Percentiles rank a stretch among this genome's conserved stretches.
Conservation (phyloP, 2,888 invertebrate genomes). For the Ophraella communa region DNA sequence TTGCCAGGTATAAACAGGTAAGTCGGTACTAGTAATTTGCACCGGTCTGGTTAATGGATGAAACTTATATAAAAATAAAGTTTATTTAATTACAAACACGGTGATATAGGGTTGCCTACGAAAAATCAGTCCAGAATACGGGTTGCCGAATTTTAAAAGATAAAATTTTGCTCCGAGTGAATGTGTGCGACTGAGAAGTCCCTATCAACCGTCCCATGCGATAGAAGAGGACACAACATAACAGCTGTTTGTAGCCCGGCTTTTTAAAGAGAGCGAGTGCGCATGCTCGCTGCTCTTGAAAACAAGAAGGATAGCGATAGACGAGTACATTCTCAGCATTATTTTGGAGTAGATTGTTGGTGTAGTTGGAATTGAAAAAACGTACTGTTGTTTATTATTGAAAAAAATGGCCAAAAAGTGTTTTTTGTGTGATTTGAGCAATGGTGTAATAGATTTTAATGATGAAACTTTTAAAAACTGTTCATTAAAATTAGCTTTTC, state of each 20-base stretch:
- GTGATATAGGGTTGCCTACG: conserved; percentile 6
- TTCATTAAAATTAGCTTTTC: conserved; percentile 29
- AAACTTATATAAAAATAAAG: background rate
- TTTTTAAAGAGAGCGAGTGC: conserved; percentile 1
- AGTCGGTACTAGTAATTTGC: conserved; percentile 11
- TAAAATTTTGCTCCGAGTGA: background rate
- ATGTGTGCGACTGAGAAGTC: conserved; percentile 18
- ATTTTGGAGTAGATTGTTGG: conserved; percentile 14
- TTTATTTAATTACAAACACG: background rate
- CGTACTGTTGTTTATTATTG: conserved; percentile 6
- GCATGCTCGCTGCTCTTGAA: conserved; percentile 1
- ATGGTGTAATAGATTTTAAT: conserved; percentile 30
- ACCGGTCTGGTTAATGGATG: conserved; percentile 14
- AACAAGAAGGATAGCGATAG: conserved; percentile 14
- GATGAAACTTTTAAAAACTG: conserved; percentile 25
- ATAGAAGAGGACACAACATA: conserved; percentile 20
- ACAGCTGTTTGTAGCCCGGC: background rate
- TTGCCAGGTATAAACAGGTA: conserved; percentile 22
- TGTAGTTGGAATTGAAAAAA: background rate
- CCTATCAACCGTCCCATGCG: conserved; percentile 13
- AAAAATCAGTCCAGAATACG: conserved; percentile 11
- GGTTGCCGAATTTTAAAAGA: conserved; percentile 12
- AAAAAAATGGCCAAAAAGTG: conserved; percentile 9
- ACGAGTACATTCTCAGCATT: conserved; percentile 4
- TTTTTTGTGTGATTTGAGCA: background rate